A percentile compares a stretch with the other conserved stretches of the same genome.
Conservation (phyloP, 2,888 invertebrate genomes). For the Terebella lapidaria region DNA sequence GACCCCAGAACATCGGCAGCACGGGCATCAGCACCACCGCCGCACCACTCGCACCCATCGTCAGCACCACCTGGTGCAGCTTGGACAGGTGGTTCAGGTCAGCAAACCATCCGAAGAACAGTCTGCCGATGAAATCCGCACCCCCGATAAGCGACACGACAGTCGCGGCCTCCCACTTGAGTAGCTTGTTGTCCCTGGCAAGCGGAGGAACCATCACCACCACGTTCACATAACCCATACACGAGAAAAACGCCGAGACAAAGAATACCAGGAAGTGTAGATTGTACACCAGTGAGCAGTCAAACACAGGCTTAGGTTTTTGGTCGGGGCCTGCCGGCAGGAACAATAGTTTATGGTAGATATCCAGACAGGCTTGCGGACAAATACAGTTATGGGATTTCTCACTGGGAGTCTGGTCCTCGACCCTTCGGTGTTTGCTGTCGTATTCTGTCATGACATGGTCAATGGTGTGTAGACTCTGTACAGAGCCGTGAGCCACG, state of each 20-base stretch:
- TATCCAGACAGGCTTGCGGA: not conserved
- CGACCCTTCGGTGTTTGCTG: too few relatives aligned
- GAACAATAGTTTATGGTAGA: not conserved
- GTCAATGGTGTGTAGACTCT: not conserved
- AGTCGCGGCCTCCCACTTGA: constrained; percentile 63
- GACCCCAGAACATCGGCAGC: not conserved
- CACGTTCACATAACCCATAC: constrained; percentile 72
- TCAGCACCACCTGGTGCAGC: constrained; percentile 1
- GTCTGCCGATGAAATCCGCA: constrained; percentile 67
- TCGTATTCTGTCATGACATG: too few relatives aligned
- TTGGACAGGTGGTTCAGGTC: constrained; percentile 15
- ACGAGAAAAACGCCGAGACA: constrained; percentile 70
- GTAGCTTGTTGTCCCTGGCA: constrained; percentile 63
- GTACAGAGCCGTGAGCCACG: not conserved
- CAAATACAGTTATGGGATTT: too few relatives aligned
- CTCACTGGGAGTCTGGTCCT: not conserved
- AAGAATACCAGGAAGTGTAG: constrained; percentile 69
- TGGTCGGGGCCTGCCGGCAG: constrained; percentile 1
- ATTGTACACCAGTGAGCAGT: constrained; percentile 65
- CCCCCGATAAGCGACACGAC: constrained; percentile 72
- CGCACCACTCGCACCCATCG: constrained; percentile 4
- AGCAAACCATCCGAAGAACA: constrained; percentile 61
- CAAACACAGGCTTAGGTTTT: constrained; percentile 54
- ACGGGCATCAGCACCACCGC: not conserved
- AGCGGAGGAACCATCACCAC: constrained; percentile 72